Evolutionary conservation across 2,888 invertebrate genomes (phyloP).

Genomic region (Selenia dentaria): DNA sequence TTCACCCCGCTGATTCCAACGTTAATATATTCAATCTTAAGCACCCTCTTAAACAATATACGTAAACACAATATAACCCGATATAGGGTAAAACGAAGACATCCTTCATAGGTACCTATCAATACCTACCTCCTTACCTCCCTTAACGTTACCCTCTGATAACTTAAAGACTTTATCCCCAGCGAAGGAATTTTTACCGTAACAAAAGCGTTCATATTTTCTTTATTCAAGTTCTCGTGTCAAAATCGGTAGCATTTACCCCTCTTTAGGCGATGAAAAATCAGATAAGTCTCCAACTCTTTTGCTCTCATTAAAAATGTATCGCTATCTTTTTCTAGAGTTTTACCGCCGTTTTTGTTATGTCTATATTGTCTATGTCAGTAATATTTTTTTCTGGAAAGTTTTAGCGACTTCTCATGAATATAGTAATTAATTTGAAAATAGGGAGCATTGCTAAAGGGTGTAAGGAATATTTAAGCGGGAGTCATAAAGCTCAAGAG

Average conservation of each 20-base stretch:
- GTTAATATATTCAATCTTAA: constrained; percentile 74
- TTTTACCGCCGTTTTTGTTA: constrained; percentile 69
- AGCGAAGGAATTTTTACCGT: constrained; percentile 80
- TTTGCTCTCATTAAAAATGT: constrained; percentile 62
- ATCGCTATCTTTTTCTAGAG: constrained; percentile 13
- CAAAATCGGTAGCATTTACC: constrained; percentile 23
- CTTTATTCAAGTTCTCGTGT: constrained; percentile 75
- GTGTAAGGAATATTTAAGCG: constrained; percentile 41
- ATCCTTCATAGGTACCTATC: constrained; percentile 26
- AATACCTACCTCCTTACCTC: constrained; percentile 36
- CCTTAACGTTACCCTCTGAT: constrained; percentile 69
- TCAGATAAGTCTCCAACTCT: constrained; percentile 65
- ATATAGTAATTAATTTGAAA: constrained; percentile 82
- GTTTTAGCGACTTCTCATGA: constrained; percentile 56
- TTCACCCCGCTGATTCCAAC: constrained; percentile 47
- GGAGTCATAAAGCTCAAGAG: constrained; percentile 52
- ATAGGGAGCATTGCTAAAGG: constrained; percentile 59
- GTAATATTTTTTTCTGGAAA: constrained; percentile 65
- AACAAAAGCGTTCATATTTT: constrained; percentile 83
- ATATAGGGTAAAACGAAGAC: constrained; percentile 58
- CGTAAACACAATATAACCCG: constrained; percentile 58
- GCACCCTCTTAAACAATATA: constrained; percentile 68
- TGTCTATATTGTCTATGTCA: constrained; percentile 29
- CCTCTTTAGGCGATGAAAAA: constrained; percentile 59
- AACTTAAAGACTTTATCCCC: constrained; percentile 84